Conservation (phyloP, 2,888 invertebrate species). For the Apoderus coryli region DNA sequence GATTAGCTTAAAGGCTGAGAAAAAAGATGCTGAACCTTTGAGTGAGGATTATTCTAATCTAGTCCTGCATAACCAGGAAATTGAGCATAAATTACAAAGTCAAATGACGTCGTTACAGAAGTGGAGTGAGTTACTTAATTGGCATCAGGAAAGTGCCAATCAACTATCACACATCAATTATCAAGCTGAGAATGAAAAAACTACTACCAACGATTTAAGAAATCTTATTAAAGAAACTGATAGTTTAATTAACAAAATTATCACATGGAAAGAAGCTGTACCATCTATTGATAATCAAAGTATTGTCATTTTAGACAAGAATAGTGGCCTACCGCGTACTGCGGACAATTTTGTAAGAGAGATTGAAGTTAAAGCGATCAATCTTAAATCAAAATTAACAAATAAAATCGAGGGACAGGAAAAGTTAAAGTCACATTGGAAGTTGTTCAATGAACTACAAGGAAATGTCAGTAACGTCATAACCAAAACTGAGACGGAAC, state of each 20-base stretch:
- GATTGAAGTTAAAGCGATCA: conserved; percentile 54
- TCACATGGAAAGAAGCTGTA: conserved; percentile 55
- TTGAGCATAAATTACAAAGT: conserved; percentile 57
- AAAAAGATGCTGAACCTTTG: conserved; percentile 57
- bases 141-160: conserved; percentile 66
- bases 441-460: conserved; percentile 58
- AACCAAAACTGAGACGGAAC: conserved; percentile 39
- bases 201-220: conserved; percentile 53
- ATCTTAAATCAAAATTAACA: conserved; percentile 49
- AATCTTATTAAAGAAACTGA: conserved; percentile 55
- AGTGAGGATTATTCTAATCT: conserved; percentile 63
- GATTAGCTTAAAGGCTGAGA: conserved; percentile 52
- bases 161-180: conserved; percentile 69
- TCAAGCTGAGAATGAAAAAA: conserved; percentile 61
- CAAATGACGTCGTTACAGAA: conserved; percentile 63
- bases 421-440: conserved; percentile 60
- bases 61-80: conserved; percentile 60
- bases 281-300: conserved; percentile 52
- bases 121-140: conserved; percentile 70
- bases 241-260: conserved; percentile 48
- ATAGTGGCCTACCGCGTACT: conserved; percentile 54
- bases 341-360: conserved; percentile 58
- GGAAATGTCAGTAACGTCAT: conserved; percentile 52
- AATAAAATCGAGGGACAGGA: conserved; percentile 52
- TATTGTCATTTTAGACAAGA: conserved; percentile 54